A percentile compares a stretch with the other conserved stretches of the same genome.
These are phyloP conservation scores for Champsocephalus esox DNA, from an alignment of 2,797 vertebrate species.

Conservation along the genomic window DNA sequence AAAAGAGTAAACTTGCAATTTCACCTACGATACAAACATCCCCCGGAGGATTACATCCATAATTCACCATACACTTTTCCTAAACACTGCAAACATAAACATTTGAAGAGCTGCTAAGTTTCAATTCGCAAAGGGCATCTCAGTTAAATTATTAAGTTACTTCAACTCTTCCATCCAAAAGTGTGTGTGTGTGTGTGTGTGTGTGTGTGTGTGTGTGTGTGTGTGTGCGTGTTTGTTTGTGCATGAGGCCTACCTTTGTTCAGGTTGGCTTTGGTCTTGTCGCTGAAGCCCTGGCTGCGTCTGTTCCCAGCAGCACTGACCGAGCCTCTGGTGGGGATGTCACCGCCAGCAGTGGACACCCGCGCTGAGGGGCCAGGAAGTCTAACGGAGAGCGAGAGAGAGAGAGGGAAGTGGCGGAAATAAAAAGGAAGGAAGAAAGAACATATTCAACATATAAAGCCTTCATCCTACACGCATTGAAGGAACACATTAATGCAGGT, in stretches of 20 bases:
- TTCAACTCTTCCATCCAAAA: no score
- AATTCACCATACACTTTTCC: conserved; percentile 8
- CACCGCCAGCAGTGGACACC: conserved; percentile 91
- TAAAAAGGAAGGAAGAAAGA: background rate
- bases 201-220: no score
- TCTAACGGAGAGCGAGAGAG: conserved; percentile 75
- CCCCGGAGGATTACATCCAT: conserved; percentile 15
- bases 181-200: no score
- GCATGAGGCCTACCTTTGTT: conserved; percentile 89
- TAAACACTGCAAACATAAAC: background rate
- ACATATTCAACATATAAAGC: background rate
- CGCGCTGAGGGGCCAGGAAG: conserved; percentile 94
- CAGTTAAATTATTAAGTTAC: background rate
- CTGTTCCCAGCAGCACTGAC: conserved; percentile 88
- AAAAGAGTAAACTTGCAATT: conserved; percentile 30
- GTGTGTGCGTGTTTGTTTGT: background rate
- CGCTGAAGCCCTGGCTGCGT: conserved; percentile 96
- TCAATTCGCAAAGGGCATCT: background rate
- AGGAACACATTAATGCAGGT: background rate
- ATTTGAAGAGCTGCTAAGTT: conserved; percentile 2
- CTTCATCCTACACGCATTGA: background rate
- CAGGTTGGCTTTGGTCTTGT: conserved; percentile 91
- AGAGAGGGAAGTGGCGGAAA: conserved; percentile 7
- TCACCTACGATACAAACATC: conserved; percentile 3
- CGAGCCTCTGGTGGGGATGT: conserved; percentile 89